phyloP scores from a whole-genome alignment of 1,140 invertebrate genomes.

The Eupeodes corollae region DNA sequence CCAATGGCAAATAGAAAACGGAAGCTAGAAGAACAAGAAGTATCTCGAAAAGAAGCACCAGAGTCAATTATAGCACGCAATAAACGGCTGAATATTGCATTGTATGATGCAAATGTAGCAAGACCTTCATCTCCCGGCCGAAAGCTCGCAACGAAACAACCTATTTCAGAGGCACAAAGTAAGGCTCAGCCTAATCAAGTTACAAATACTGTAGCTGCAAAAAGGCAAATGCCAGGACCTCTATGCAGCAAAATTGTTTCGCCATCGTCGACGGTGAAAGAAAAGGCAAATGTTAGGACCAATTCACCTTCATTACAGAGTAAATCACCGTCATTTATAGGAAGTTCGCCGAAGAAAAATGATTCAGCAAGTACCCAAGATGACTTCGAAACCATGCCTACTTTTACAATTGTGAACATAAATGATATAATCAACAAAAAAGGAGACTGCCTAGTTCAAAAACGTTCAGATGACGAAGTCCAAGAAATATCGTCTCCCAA shows the following conservation, averaged over 20 bases:
- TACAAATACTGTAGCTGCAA: neutral
- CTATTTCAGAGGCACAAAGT: too few relatives aligned
- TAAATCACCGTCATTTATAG: neutral
- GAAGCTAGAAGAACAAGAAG: constrained; percentile 1
- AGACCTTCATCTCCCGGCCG: neutral
- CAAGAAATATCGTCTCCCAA: neutral
- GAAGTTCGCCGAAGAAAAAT: neutral
- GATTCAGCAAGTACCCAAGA: constrained; percentile 1
- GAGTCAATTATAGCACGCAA: neutral
- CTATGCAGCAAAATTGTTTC: neutral
- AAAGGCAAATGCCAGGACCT: neutral
- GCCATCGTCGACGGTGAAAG: neutral
- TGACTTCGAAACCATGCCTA: constrained; percentile 19
- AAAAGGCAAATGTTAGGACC: neutral
- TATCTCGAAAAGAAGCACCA: neutral
- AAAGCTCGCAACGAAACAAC: too few relatives aligned
- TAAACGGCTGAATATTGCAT: neutral
- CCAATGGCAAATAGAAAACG: constrained; percentile 7
- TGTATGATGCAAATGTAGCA: neutral
- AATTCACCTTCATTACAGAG: neutral
- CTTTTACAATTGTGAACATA: constrained; percentile 36
- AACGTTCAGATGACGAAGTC: neutral
- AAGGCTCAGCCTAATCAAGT: neutral
- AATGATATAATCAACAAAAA: constrained; percentile 34
- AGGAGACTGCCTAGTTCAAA: constrained; percentile 21